phyloP scores from a whole-genome alignment of 2,888 invertebrate species.

The Steinernema carpocapsae region DNA sequence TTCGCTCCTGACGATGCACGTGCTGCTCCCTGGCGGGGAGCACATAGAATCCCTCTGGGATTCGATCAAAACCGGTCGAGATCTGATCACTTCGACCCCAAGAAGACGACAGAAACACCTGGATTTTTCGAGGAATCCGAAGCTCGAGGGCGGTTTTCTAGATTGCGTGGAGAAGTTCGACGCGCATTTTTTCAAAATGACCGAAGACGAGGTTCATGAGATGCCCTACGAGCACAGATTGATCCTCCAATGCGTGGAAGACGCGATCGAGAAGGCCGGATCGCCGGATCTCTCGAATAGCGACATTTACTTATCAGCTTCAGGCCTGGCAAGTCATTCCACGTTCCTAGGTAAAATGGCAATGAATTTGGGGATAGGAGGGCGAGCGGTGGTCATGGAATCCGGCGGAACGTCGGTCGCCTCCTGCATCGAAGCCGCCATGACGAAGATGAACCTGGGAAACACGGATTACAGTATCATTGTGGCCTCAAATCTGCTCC shows the following conservation, averaged over 20 bases:
- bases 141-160: slow-evolving; percentile 44
- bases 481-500: slow-evolving; percentile 9
- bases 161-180: slow-evolving; percentile 50
- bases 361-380: slow-evolving; percentile 48
- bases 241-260: slow-evolving; percentile 24
- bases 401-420: slow-evolving; percentile 55
- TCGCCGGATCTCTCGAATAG: slow-evolving; percentile 1
- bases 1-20: not conserved
- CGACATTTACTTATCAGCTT: not conserved
- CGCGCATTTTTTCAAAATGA: slow-evolving; percentile 48
- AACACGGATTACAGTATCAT: slow-evolving; percentile 16
- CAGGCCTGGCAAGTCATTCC: not conserved
- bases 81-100: not conserved
- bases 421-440: slow-evolving; percentile 45
- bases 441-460: slow-evolving; percentile 18
- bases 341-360: slow-evolving; percentile 44
- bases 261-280: slow-evolving; percentile 22
- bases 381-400: slow-evolving; percentile 49
- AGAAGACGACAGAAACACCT: slow-evolving; percentile 7
- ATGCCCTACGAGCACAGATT: slow-evolving; percentile 18
- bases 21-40: slow-evolving; percentile 7
- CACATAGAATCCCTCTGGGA: slow-evolving; percentile 8
- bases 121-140: slow-evolving; percentile 9
- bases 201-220: slow-evolving; percentile 41
- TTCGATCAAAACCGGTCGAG: not conserved